These are phyloP conservation scores for Paraescarpia echinospica DNA, from an alignment of 1,140 invertebrate species.

Conservation along the genomic window DNA sequence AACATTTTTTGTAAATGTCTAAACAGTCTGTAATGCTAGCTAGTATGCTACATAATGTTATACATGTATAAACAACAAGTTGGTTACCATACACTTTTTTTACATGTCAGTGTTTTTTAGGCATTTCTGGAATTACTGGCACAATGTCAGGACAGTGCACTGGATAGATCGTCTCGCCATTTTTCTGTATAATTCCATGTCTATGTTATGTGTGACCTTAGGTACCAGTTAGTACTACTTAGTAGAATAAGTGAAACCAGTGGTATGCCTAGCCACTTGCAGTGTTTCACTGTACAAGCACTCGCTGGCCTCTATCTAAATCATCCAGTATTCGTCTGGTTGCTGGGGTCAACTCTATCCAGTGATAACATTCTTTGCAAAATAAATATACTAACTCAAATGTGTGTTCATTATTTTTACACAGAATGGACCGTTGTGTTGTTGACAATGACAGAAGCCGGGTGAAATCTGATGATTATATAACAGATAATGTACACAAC, in stretches of 20 bases:
- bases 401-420: background rate
- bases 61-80: no score
- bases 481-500: background rate
- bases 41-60: no score
- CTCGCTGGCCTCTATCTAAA: background rate
- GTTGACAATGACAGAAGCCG: background rate
- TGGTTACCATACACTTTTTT: background rate
- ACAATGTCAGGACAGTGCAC: background rate
- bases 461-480: background rate
- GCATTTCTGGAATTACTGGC: background rate
- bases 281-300: background rate
- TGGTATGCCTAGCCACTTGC: background rate
- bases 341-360: background rate
- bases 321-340: background rate
- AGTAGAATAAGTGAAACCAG: background rate
- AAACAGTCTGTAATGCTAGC: background rate
- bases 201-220: background rate
- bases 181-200: background rate
- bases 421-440: background rate
- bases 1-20: background rate
- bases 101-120: background rate
- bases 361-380: background rate
- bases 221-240: background rate
- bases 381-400: background rate
- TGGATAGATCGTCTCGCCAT: background rate